Base-by-base conservation (phyloP, 1,140 invertebrate species). In the Drosophila yakuba region DNA sequence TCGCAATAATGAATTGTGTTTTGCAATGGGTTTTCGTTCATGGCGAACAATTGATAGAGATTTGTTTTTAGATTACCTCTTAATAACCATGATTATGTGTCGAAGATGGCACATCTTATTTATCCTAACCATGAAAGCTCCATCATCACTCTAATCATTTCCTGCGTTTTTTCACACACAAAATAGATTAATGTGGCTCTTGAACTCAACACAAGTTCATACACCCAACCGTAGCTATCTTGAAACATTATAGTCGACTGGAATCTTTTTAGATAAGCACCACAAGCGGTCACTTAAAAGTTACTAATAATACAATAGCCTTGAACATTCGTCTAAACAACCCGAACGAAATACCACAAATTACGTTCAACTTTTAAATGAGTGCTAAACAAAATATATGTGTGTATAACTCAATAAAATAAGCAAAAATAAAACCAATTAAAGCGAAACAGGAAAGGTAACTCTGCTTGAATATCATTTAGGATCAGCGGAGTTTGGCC, bases 381-480 rank as follows among this genome's bases (percentile, higher is more conserved):
- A 71, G 62, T 45, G 36, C 51, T 45, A 48, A 50, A 71, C 14
- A 59, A 48, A 69, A 48, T 36, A 58, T 57, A 52, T 11, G 23
- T 25, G 47, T 15, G 45, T 50, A 69, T 69, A 64, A 38, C 58
- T 32, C 50, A 54, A 47, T 20, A 58, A 32, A 60, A 45, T 28
- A 23, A 58, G 25, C 45, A 48, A 67, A 63, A 78, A 69, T 45
- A 66, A 76, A 73, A 66, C 63, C 58, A 76, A 78, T 78, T 86
- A 82, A 88, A 76, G 25, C 43, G 67, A 80, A 83, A 76, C 77
- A 77, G 63, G 78, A 73, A 82, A 58, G 58, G 52, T 45, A 72
- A 64, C 63, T 58, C 28, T 51, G 48, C n/a, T 51, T 35, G 48
- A 51, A 35, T 51, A 51, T 51, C 20, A 39, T 41, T 38, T 23